phyloP scores from a whole-genome alignment of 2,888 invertebrate species.

The Frankliniella intonsa region DNA sequence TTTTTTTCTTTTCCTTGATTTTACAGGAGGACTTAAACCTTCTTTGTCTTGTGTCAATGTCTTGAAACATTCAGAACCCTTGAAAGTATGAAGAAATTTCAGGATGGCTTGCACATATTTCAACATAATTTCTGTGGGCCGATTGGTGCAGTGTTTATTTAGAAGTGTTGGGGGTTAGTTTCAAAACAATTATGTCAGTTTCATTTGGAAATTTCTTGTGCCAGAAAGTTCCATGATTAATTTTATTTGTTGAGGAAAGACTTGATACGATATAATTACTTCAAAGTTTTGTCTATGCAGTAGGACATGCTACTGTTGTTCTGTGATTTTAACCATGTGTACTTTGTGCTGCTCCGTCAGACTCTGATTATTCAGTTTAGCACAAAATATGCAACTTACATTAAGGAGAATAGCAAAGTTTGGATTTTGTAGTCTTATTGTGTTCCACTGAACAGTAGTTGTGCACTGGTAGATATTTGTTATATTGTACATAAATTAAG shows the following conservation, averaged over 20 bases:
- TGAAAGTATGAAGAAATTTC: neutral
- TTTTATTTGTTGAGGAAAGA: neutral
- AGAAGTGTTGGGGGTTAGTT: neutral
- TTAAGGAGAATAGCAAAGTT: neutral
- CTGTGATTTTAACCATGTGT: conserved; percentile 12
- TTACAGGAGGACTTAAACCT: neutral
- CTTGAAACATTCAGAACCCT: neutral
- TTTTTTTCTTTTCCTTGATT: neutral
- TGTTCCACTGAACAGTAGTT: neutral
- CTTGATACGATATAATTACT: neutral
- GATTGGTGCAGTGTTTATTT: neutral
- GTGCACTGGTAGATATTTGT: neutral
- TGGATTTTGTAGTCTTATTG: neutral
- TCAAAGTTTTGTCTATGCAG: neutral
- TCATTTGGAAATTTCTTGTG: neutral
- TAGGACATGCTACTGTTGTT: neutral
- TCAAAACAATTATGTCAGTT: neutral
- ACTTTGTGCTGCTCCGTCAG: neutral
- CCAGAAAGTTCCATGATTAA: neutral
- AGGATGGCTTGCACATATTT: neutral
- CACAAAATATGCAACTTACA: neutral
- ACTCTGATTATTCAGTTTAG: neutral
- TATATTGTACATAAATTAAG: neutral
- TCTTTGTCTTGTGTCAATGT: neutral
- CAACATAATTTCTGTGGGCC: neutral